Evolutionary conservation across 2,888 invertebrate species (phyloP).

Genomic region (Oscheius sp.): DNA sequence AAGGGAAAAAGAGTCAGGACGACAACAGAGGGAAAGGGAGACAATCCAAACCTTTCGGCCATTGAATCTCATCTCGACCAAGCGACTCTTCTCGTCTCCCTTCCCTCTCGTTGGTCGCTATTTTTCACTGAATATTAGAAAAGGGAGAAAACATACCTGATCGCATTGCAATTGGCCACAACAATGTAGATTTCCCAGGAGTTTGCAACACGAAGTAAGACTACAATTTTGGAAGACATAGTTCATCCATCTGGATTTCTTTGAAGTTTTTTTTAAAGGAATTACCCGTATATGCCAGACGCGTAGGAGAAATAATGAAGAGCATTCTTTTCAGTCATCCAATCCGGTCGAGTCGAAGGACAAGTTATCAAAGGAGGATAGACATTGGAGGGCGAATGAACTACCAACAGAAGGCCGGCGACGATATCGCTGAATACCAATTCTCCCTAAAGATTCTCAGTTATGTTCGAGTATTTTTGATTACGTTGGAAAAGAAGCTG

Average conservation of each 20-base stretch:
- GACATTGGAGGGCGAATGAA: constrained; percentile 56
- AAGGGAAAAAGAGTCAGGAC: background rate
- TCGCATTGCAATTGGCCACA: constrained; percentile 48
- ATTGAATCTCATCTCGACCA: background rate
- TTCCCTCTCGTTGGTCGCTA: background rate
- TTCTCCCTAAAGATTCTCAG: too few relatives aligned
- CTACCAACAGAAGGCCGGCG: constrained; percentile 85
- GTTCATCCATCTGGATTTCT: too few relatives aligned
- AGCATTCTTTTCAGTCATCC: constrained; percentile 42
- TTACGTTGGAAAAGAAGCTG: constrained; percentile 56
- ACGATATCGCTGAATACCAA: constrained; percentile 87
- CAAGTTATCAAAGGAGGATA: constrained; percentile 48
- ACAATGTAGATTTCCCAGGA: constrained; percentile 49
- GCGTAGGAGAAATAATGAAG: constrained; percentile 77
- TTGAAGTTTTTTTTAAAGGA: too few relatives aligned
- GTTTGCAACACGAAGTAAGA: constrained; percentile 38
- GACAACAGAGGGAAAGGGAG: constrained; percentile 4
- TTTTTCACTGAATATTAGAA: background rate
- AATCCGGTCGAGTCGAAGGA: constrained; percentile 8
- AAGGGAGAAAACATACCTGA: constrained; percentile 32
- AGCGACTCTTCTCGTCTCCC: constrained; percentile 1
- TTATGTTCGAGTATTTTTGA: background rate
- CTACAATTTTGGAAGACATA: constrained; percentile 74
- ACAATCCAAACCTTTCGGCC: background rate
- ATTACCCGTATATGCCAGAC: constrained; percentile 84